phyloP scores from a whole-genome alignment of 2,113 vertebrate species.

The Fulmarus glacialis region DNA sequence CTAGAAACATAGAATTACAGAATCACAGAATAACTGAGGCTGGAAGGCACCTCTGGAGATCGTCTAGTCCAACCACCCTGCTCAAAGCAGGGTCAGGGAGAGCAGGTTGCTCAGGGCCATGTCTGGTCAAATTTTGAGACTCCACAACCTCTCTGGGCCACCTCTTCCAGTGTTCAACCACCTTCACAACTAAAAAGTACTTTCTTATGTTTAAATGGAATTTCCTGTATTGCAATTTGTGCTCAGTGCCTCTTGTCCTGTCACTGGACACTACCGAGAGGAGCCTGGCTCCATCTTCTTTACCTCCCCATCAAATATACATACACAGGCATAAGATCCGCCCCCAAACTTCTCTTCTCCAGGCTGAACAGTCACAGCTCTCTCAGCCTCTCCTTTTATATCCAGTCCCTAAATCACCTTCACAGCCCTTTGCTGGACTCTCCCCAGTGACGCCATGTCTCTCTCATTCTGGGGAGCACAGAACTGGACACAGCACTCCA shows the following conservation, averaged over 20 bases:
- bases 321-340: not conserved
- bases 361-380: not conserved
- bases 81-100: not conserved
- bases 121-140: not conserved
- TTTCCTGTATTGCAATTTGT: not conserved
- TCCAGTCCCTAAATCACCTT: not conserved
- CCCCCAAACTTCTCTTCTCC: not conserved
- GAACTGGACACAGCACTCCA: not conserved
- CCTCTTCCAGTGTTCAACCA: not conserved
- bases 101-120: not conserved
- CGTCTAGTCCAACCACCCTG: not conserved
- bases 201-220: not conserved
- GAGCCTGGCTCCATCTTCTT: not conserved
- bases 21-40: not conserved
- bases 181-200: not conserved
- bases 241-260: not conserved
- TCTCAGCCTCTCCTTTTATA: not conserved
- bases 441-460: not conserved
- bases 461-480: not conserved
- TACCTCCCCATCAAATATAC: not conserved
- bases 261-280: not conserved
- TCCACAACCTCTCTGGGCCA: not conserved
- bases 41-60: not conserved
- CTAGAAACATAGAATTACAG: not conserved
- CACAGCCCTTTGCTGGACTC: not conserved